Conservation (phyloP, 2,113 vertebrate species). For the Passer montanus region DNA sequence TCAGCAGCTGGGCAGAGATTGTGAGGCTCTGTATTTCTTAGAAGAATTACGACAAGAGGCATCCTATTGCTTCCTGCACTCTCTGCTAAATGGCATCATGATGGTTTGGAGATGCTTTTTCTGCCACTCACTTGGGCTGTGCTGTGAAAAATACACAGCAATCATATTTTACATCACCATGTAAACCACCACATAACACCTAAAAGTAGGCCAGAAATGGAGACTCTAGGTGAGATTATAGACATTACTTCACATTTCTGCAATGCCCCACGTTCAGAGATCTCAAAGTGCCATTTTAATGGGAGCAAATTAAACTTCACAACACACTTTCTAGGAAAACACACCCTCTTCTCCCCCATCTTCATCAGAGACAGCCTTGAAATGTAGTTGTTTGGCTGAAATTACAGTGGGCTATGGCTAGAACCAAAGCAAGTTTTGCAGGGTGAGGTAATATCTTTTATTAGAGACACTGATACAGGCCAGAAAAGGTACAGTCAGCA, state of each 20-base stretch:
- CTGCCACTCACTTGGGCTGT: conserved; percentile 2
- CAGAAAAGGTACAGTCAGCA: not conserved
- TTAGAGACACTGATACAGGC: not conserved
- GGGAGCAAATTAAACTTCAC: conserved; percentile 40
- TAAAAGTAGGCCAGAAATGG: conserved; percentile 24
- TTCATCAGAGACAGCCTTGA: not conserved
- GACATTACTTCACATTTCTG: conserved; percentile 33
- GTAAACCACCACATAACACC: conserved; percentile 32
- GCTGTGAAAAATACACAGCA: not conserved
- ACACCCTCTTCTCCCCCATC: not conserved
- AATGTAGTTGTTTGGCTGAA: not conserved
- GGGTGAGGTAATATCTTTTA: conserved; percentile 4
- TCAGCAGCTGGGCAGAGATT: conserved; percentile 71
- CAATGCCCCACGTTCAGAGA: not conserved
- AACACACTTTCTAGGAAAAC: conserved; percentile 13
- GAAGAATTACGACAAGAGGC: conserved; percentile 62
- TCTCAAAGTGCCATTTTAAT: conserved; percentile 10
- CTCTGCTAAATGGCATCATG: conserved; percentile 68
- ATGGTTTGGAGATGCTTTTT: conserved; percentile 54
- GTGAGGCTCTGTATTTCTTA: conserved; percentile 65
- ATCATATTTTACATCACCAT: conserved; percentile 40
- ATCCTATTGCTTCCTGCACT: conserved; percentile 47
- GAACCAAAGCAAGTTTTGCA: not conserved
- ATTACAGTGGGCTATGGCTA: conserved; percentile 16
- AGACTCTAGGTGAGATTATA: conserved; percentile 25